These are phyloP conservation scores for Rynchops niger DNA, from an alignment of 2,113 vertebrate species.

Conservation along the genomic window DNA sequence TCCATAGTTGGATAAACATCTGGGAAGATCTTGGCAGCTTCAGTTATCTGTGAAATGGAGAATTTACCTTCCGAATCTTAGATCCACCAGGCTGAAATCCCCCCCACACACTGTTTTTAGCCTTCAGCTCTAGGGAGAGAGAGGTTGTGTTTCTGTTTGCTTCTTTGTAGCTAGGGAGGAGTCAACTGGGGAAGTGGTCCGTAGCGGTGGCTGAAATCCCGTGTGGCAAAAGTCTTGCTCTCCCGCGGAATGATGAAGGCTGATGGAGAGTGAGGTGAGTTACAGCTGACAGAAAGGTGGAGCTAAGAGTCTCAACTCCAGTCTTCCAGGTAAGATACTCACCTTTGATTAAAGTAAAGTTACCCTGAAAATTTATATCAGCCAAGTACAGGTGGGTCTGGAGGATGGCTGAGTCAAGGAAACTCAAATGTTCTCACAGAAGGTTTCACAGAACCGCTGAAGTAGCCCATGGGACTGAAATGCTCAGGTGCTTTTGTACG, in stretches of 20 bases:
- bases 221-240: neutral
- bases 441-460: neutral
- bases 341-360: neutral
- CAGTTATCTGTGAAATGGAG: neutral
- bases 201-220: neutral
- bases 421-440: neutral
- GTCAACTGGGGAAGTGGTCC: neutral
- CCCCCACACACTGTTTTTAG: accelerated
- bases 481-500: neutral
- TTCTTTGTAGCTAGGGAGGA: conserved; percentile 31
- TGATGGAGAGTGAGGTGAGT: conserved; percentile 18
- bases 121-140: neutral
- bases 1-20: neutral
- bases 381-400: neutral
- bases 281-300: neutral
- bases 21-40: neutral
- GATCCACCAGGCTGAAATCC: neutral
- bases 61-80: neutral
- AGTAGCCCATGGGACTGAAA: neutral
- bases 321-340: conserved; percentile 52
- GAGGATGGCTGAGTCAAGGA: neutral
- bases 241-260: neutral
- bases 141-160: conserved; percentile 27
- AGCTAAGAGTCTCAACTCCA: neutral
- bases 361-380: neutral